These are phyloP conservation scores for Ypsolopha scabrella DNA, from an alignment of 2,888 invertebrate species.

Conservation along the genomic window DNA sequence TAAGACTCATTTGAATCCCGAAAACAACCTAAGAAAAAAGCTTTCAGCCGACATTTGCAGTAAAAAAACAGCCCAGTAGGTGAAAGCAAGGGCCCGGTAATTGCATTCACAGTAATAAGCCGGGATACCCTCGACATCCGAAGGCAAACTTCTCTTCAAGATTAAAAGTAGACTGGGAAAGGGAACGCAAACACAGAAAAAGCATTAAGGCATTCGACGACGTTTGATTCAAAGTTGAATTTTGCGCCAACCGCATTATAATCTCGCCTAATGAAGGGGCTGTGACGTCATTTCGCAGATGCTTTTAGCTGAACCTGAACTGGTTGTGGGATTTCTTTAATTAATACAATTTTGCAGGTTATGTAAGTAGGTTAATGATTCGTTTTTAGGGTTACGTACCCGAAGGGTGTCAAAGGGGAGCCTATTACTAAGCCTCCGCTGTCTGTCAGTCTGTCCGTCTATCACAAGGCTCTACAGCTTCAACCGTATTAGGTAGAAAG, in stretches of 20 bases:
- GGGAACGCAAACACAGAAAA: slow-evolving; percentile 54
- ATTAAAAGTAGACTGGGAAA: slow-evolving; percentile 21
- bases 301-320: not conserved
- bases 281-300: not conserved
- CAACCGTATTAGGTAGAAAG: no score
- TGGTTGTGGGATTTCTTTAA: no score
- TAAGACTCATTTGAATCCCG: no score
- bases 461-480: no score
- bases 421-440: no score
- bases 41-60: not conserved
- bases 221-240: slow-evolving; percentile 1
- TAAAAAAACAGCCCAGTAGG: not conserved
- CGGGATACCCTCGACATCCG: slow-evolving; percentile 5
- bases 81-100: slow-evolving; percentile 4
- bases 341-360: no score
- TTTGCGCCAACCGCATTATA: not conserved
- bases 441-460: no score
- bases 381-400: no score
- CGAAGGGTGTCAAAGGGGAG: no score
- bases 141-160: slow-evolving; percentile 8
- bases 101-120: slow-evolving; percentile 10
- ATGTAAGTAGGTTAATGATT: no score
- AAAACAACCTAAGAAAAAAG: no score
- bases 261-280: slow-evolving; percentile 1
- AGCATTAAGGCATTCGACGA: slow-evolving; percentile 48